Evolutionary conservation across 92 coral and sea anemone species (phyloP), one percentile per base, ranked within the genome.

Genomic region (Umimayanthus chanpuru): DNA sequence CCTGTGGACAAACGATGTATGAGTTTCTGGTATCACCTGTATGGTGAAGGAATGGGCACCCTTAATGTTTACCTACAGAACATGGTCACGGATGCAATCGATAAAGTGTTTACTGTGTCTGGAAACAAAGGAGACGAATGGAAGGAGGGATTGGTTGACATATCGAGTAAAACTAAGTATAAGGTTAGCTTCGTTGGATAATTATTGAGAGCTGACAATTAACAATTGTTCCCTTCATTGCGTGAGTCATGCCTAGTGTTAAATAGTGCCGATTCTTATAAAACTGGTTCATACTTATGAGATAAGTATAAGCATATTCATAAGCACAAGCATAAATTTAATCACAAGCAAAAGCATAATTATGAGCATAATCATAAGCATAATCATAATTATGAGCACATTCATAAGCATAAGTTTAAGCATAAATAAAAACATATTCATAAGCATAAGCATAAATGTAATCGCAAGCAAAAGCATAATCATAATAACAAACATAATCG

Each of bases 41-140:
- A 81, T 41, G 98, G 98, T 12, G 40, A 39, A 28, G 83, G 89
- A 28, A 94, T 96, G 92, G 98, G 98, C 50, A 73, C 91, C 65
- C 92, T 96, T 68, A 94, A 91, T 38, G 95, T 96, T 77, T 92
- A 91, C 80, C 79, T 93, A 4, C 64, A 88, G 12, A 85, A 82
- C 55, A 3, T 81, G 14, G 79, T 79, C 21, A 88, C 91, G 11
- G 20, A 73, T 15, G 65, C 73, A 56, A 15, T 68, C 53, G 40
- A 49, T 1, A 80, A 70, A 30, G 83, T 86, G 6, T 96, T 95
- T 91, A 86, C 88, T 44, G 78, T 77, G 88, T 89, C 92, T 36
- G 98, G 98, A 39, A 91, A 96, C 86, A 98, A 94, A 70, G 98
- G 98, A 32, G 88, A 93, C 56, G 80, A 74, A 25, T 96, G 98